phyloP scores from a whole-genome alignment of 2,888 invertebrate species.

The Gerosis bhagava region DNA sequence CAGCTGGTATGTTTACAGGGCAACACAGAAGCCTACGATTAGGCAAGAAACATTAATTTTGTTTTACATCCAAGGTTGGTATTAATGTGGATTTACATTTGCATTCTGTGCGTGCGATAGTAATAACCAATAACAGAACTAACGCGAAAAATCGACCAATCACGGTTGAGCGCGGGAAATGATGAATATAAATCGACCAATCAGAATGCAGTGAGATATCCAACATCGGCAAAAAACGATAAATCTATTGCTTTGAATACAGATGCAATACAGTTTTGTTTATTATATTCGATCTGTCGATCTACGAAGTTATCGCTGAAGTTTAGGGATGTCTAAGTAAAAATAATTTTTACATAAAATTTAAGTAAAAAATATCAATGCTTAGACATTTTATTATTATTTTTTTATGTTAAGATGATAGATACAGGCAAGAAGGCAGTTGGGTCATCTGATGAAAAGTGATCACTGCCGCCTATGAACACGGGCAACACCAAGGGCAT shows the following conservation, averaged over 20 bases:
- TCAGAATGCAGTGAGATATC: constrained; percentile 5
- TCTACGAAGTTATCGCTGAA: neutral
- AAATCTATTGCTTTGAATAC: constrained; percentile 7
- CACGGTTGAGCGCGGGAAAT: neutral
- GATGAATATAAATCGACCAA: constrained; percentile 12
- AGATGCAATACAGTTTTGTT: constrained; percentile 20
- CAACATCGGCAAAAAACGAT: constrained; percentile 13
- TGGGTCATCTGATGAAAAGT: too few species aligned
- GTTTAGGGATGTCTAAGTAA: constrained; percentile 5
- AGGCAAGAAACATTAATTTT: constrained; percentile 39
- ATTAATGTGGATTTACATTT: constrained; percentile 13
- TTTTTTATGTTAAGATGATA: too few species aligned
- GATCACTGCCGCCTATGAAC: too few species aligned
- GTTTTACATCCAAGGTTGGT: constrained; percentile 24
- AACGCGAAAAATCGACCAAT: too few species aligned
- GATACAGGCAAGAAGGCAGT: too few species aligned
- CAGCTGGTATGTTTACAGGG: constrained; percentile 14
- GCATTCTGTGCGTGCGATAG: constrained; percentile 17
- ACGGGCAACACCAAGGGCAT: too few species aligned
- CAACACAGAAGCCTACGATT: constrained; percentile 37
- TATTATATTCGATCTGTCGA: constrained; percentile 15
- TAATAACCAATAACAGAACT: too few species aligned
- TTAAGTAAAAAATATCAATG: too few species aligned
- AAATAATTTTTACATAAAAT: too few species aligned
- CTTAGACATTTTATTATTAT: too few species aligned